Percentiles rank a stretch among this genome's conserved stretches.
These are phyloP conservation scores for Fragum fragum DNA, from an alignment of 2,888 invertebrate genomes.

Conservation along the genomic window DNA sequence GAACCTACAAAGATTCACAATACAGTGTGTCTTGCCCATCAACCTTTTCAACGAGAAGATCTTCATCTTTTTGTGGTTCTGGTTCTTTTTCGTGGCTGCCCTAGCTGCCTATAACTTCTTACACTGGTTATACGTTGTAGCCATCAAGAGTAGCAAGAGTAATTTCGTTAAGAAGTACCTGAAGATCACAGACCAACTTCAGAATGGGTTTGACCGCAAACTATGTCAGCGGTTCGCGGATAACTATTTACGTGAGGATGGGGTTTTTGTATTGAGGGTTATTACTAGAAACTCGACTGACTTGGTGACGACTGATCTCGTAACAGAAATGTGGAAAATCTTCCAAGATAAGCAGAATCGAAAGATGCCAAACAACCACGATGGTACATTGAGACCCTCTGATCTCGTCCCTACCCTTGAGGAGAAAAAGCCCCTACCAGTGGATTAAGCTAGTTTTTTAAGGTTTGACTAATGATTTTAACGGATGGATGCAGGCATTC, in stretches of 20 bases:
- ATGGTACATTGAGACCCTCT: conserved; percentile 54
- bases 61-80: conserved; percentile 83
- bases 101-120: conserved; percentile 73
- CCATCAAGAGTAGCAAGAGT: conserved; percentile 72
- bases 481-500: too few species aligned
- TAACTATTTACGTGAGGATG: conserved; percentile 80
- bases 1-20: conserved; percentile 79
- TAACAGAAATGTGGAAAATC: conserved; percentile 76
- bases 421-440: conserved; percentile 60
- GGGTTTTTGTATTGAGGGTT: conserved; percentile 78
- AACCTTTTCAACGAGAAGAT: conserved; percentile 84
- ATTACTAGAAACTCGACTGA: conserved; percentile 80
- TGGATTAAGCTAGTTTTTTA: conserved; percentile 37
- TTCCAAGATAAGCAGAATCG: conserved; percentile 75
- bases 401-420: conserved; percentile 63
- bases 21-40: conserved; percentile 82
- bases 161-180: conserved; percentile 80
- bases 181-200: conserved; percentile 76
- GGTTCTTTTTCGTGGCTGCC: conserved; percentile 77
- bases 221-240: conserved; percentile 78
- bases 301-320: conserved; percentile 78
- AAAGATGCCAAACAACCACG: conserved; percentile 58
- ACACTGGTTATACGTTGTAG: conserved; percentile 75
- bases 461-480: too few species aligned
- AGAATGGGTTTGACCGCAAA: conserved; percentile 75